A percentile compares a stretch with the other conserved stretches of the same genome.
These are phyloP conservation scores for Synaphobranchus kaupii DNA, from an alignment of 2,797 vertebrate species.

Conservation along the genomic window DNA sequence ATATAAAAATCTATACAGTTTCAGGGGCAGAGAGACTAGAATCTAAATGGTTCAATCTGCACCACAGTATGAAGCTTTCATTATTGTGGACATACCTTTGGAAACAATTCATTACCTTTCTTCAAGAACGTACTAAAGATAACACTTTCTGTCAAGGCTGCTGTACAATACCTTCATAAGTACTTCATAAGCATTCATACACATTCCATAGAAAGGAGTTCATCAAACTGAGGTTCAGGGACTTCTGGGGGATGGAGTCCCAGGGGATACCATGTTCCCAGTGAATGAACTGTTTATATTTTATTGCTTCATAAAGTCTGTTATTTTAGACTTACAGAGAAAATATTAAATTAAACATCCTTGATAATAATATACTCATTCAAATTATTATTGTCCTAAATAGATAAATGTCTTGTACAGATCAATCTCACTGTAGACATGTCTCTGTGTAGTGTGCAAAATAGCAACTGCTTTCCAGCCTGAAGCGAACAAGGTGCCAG, in stretches of 20 bases:
- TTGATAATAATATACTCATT: too few species aligned
- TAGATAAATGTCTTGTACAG: too few species aligned
- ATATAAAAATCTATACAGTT: constrained; percentile 18
- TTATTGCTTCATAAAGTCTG: too few species aligned
- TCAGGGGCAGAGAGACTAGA: background rate
- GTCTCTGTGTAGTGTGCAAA: too few species aligned
- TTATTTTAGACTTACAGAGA: too few species aligned
- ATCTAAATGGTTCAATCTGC: background rate
- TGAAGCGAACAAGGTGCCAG: background rate
- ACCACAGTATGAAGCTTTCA: background rate
- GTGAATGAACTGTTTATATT: too few species aligned
- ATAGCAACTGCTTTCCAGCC: background rate
- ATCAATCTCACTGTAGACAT: too few species aligned
- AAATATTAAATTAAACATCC: too few species aligned
- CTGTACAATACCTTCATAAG: background rate
- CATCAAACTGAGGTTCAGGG: background rate
- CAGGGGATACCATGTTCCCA: background rate
- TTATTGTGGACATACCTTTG: background rate
- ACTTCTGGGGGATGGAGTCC: background rate
- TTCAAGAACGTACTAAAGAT: background rate
- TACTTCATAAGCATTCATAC: background rate
- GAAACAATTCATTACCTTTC: background rate
- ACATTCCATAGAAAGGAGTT: background rate
- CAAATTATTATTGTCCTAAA: too few species aligned
- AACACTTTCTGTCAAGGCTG: background rate